A percentile compares a stretch with the other conserved stretches of the same genome.
Evolutionary conservation across 2,797 vertebrate genomes (phyloP).

Genomic region (Loris lydekkerianus): DNA sequence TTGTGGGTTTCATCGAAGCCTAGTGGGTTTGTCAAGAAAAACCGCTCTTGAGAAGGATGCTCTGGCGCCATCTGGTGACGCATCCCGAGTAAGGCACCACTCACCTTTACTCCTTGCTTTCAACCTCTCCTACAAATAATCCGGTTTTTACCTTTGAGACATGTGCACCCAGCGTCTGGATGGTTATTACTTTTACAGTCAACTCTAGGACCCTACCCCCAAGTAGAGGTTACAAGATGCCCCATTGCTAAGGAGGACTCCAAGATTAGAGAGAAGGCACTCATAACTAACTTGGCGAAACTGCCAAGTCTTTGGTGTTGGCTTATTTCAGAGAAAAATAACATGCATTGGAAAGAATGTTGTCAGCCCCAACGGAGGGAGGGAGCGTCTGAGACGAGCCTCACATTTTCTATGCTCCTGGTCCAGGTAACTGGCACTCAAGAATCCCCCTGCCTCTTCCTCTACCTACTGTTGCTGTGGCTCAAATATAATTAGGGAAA

Average conservation of each 20-base stretch:
- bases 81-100: not conserved
- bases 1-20: not conserved
- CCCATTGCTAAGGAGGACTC: not conserved
- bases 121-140: not conserved
- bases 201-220: not conserved
- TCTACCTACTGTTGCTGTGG: not conserved
- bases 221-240: not conserved
- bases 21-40: not conserved
- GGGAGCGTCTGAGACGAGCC: not conserved
- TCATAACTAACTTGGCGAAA: not conserved
- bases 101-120: not conserved
- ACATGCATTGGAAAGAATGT: not conserved
- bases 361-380: not conserved
- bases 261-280: not conserved
- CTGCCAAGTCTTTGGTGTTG: not conserved
- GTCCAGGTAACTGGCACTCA: not conserved
- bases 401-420: not conserved
- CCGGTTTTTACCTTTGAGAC: not conserved
- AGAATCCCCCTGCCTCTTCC: not conserved
- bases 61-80: constrained; percentile 67
- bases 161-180: not conserved
- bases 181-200: not conserved
- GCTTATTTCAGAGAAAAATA: not conserved
- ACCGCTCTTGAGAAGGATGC: not conserved
- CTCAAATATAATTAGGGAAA: not conserved